Percentiles rank a stretch among this genome's conserved stretches.
phyloP scores from a whole-genome alignment of 2,888 invertebrate genomes.

The Chaitophorus viminalis region DNA sequence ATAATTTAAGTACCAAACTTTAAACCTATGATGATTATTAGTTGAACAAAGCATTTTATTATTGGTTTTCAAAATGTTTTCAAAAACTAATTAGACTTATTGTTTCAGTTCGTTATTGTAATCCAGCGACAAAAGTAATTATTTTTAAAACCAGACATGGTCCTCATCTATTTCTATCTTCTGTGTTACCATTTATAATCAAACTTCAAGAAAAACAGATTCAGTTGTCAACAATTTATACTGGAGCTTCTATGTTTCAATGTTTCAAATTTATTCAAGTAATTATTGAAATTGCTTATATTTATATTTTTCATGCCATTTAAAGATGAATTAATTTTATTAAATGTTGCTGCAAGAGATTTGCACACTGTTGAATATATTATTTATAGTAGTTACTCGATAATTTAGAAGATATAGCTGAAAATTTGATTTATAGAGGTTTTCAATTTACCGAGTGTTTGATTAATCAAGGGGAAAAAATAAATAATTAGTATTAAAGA shows the following conservation, averaged over 20 bases:
- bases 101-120: conserved; percentile 79
- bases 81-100: no score
- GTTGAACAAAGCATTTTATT: background rate
- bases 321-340: no score
- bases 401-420: no score
- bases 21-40: background rate
- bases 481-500: no score
- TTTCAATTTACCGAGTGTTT: no score
- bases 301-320: no score
- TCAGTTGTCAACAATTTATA: conserved; percentile 75
- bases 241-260: conserved; percentile 82
- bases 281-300: conserved; percentile 57
- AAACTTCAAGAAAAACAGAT: conserved; percentile 74
- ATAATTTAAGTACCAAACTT: background rate
- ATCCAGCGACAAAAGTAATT: conserved; percentile 79
- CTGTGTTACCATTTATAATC: conserved; percentile 77
- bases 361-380: no score
- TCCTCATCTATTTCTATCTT: conserved; percentile 78
- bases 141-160: conserved; percentile 79
- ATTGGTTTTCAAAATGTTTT: background rate
- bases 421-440: no score
- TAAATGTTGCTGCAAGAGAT: no score
- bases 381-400: no score
- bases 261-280: conserved; percentile 78
- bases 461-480: no score